These are phyloP conservation scores for Crematogaster levior DNA, from an alignment of 2,888 invertebrate species.

Conservation along the genomic window DNA sequence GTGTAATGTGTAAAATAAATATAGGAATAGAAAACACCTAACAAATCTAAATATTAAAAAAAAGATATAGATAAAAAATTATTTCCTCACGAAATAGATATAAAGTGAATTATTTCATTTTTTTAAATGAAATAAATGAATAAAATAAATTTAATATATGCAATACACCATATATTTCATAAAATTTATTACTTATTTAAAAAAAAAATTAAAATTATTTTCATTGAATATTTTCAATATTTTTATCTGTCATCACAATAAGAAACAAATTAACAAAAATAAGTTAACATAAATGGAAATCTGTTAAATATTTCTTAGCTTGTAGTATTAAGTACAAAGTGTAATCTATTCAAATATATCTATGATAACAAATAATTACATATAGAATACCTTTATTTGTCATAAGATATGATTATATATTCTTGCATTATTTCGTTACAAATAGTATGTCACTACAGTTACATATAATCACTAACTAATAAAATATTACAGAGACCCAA, in stretches of 20 bases:
- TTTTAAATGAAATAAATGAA: no score
- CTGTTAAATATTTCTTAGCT: slow-evolving; percentile 22
- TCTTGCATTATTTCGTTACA: slow-evolving; percentile 20
- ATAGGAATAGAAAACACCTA: neutral
- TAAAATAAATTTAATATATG: no score
- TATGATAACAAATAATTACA: slow-evolving; percentile 61
- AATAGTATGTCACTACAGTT: slow-evolving; percentile 51
- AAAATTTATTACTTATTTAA: slow-evolving; percentile 37
- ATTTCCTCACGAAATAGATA: slow-evolving; percentile 8
- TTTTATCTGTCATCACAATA: slow-evolving; percentile 58
- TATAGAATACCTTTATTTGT: slow-evolving; percentile 48
- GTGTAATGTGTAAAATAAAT: neutral
- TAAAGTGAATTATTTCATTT: slow-evolving; percentile 52
- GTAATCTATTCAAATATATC: slow-evolving; percentile 60
- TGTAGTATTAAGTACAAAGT: slow-evolving; percentile 51
- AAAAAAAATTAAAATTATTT: slow-evolving; percentile 43
- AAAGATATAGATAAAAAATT: neutral
- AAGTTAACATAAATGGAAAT: slow-evolving; percentile 28
- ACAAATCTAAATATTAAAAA: neutral
- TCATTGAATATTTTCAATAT: slow-evolving; percentile 51
- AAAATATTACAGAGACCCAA: slow-evolving; percentile 54
- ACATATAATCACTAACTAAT: slow-evolving; percentile 58
- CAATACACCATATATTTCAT: slow-evolving; percentile 23
- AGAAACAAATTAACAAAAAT: slow-evolving; percentile 54
- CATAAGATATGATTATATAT: slow-evolving; percentile 55